Conservation (phyloP, 2,797 vertebrate species). For the Rhabdomys pumilio region DNA sequence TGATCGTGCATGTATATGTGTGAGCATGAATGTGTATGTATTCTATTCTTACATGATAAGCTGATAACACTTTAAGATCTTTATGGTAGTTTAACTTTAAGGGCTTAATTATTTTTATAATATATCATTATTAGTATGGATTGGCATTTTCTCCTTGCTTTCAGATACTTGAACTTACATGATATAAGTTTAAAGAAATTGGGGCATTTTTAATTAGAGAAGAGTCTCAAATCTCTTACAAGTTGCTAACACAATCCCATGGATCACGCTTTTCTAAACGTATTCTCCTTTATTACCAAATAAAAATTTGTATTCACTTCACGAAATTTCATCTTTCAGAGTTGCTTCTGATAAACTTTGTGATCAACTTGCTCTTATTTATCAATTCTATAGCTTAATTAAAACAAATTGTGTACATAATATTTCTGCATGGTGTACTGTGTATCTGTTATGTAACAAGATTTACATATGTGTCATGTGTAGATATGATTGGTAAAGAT, state of each 20-base stretch:
- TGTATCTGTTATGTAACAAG: background rate
- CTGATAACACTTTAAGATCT: background rate
- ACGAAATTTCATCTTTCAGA: background rate
- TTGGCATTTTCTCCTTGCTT: background rate
- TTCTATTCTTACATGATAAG: conserved; percentile 42
- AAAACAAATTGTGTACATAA: background rate
- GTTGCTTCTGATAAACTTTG: background rate
- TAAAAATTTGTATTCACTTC: background rate
- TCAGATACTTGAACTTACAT: conserved; percentile 1
- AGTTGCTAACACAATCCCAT: background rate
- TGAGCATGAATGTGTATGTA: background rate
- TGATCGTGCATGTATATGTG: too few species aligned
- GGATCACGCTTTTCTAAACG: background rate
- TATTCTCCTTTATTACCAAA: background rate
- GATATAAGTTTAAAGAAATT: conserved; percentile 2
- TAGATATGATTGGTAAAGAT: background rate
- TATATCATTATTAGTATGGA: conserved; percentile 22
- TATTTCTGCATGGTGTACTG: background rate
- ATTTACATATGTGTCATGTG: background rate
- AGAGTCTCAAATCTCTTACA: conserved; percentile 16
- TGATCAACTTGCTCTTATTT: conserved; percentile 18
- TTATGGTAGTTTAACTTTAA: background rate
- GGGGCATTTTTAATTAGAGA: background rate
- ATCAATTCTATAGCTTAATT: background rate
- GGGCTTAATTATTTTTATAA: background rate